phyloP scores from a whole-genome alignment of 2,113 vertebrate species.

The Pelusios castaneus region DNA sequence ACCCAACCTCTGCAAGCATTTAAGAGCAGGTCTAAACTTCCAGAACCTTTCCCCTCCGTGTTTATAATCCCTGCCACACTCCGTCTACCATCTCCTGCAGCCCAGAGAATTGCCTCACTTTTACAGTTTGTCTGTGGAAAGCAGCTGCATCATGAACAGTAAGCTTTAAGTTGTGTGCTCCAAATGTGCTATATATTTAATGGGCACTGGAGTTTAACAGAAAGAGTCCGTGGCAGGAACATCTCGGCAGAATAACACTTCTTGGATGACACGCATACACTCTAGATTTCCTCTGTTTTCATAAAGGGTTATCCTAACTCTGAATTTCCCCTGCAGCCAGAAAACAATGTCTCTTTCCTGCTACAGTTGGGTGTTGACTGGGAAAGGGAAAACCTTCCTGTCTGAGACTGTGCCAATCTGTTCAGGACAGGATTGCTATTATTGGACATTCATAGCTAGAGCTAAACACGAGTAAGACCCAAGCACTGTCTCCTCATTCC shows the following conservation, averaged over 20 bases:
- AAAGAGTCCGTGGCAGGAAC: constrained; percentile 26
- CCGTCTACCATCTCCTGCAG: constrained; percentile 8
- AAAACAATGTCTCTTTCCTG: constrained; percentile 42
- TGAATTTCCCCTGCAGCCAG: constrained; percentile 34
- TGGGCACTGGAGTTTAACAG: background rate
- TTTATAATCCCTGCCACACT: constrained; percentile 22
- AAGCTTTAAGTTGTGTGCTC: constrained; percentile 31
- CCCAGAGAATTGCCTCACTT: constrained; percentile 20
- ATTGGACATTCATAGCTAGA: constrained; percentile 68
- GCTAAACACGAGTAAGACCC: constrained; percentile 69
- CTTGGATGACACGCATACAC: constrained; percentile 43
- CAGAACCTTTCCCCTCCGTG: background rate
- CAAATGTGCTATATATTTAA: background rate
- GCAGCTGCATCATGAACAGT: background rate
- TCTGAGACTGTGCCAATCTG: constrained; percentile 72
- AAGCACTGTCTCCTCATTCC: constrained; percentile 41
- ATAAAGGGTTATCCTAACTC: constrained; percentile 46
- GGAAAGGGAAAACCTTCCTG: constrained; percentile 61
- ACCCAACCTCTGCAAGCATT: background rate
- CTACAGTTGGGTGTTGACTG: constrained; percentile 62
- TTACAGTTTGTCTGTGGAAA: constrained; percentile 30
- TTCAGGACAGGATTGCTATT: constrained; percentile 72
- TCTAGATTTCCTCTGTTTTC: constrained; percentile 10
- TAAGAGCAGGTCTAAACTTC: background rate
- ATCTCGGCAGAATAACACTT: constrained; percentile 31